phyloP scores from a whole-genome alignment of 2,113 vertebrate genomes.

The Mus pahari region DNA sequence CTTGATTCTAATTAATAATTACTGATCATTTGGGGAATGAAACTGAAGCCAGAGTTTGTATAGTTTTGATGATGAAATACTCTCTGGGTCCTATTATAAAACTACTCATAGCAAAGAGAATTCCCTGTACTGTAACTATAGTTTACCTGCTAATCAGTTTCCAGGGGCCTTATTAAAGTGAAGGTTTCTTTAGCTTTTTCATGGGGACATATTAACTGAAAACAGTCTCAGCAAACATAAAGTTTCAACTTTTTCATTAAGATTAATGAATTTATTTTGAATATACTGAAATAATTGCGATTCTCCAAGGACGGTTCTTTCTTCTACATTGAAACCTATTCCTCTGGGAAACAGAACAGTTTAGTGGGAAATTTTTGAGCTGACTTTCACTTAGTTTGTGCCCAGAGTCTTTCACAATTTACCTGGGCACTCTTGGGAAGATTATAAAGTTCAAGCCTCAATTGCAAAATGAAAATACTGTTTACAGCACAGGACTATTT shows the following conservation, averaged over 20 bases:
- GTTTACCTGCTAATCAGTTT: constrained; percentile 69
- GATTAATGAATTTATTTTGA: constrained; percentile 61
- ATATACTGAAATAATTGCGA: not conserved
- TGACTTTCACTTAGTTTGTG: not conserved
- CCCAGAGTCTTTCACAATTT: not conserved
- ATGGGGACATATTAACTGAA: constrained; percentile 47
- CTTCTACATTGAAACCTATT: not conserved
- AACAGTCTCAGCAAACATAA: constrained; percentile 3
- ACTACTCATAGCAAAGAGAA: not conserved
- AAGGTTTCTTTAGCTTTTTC: not conserved
- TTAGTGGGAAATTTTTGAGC: not conserved
- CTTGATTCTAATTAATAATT: constrained; percentile 34
- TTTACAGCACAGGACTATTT: not conserved
- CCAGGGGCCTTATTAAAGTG: constrained; percentile 73
- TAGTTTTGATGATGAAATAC: constrained; percentile 26
- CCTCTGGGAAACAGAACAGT: not conserved
- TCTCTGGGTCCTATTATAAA: constrained; percentile 74
- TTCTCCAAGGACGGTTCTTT: not conserved
- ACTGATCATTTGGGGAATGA: constrained; percentile 27
- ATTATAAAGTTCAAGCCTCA: not conserved
- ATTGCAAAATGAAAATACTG: not conserved
- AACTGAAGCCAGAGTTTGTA: constrained; percentile 28
- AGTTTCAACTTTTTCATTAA: constrained; percentile 60
- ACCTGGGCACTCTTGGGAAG: not conserved
- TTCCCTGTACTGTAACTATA: not conserved